phyloP scores from a whole-genome alignment of 2,797 vertebrate genomes.

The Nothura maculosa region DNA sequence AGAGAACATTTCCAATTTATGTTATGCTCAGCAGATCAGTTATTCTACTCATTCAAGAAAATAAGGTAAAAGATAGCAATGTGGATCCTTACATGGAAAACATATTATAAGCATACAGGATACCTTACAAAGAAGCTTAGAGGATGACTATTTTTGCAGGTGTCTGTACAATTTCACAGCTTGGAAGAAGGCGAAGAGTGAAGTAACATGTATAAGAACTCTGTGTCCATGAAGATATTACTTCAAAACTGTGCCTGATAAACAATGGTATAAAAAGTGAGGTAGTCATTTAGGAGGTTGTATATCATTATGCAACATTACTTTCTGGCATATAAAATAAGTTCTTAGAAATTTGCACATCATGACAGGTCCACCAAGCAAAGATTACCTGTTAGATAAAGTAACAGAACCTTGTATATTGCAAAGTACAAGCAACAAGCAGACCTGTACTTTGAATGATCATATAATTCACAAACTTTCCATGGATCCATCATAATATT shows the following conservation, averaged over 20 bases:
- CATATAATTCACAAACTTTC: not conserved
- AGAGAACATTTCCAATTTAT: not conserved
- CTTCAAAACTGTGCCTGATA: not conserved
- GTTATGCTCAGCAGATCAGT: not conserved
- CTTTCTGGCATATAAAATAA: not conserved
- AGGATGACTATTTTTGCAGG: not conserved
- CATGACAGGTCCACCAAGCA: not conserved
- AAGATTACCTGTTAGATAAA: not conserved
- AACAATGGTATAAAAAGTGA: not conserved
- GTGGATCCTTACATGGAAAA: not conserved
- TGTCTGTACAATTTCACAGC: not conserved
- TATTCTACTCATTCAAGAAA: not conserved
- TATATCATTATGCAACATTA: not conserved
- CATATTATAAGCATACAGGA: fast-evolving
- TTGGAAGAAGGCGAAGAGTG: not conserved
- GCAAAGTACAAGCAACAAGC: not conserved
- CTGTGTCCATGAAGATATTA: not conserved
- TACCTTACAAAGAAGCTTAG: not conserved
- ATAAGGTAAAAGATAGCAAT: not conserved
- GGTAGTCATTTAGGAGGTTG: not conserved
- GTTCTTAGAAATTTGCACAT: not conserved
- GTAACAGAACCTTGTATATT: not conserved
- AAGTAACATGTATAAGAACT: not conserved
- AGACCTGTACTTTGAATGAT: not conserved
- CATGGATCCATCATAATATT: not conserved